phyloP scores from a whole-genome alignment of 2,113 vertebrate genomes.

The Ceyx margarethae region DNA sequence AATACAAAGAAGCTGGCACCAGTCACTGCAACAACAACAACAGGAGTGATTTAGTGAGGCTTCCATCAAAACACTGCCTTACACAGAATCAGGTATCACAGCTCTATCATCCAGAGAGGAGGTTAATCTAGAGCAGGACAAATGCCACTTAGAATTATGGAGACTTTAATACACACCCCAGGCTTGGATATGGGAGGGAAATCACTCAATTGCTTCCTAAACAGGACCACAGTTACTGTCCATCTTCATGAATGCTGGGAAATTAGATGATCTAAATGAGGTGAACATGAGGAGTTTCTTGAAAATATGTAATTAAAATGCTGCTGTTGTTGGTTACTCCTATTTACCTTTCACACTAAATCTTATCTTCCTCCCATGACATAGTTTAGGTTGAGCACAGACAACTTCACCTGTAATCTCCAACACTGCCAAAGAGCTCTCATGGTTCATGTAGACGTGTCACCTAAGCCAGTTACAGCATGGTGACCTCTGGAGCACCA shows the following conservation, averaged over 20 bases:
- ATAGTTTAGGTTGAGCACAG: neutral
- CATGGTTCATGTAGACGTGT: neutral
- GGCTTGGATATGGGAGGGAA: neutral
- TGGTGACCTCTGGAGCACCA: neutral
- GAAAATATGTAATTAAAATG: neutral
- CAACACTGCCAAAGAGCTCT: neutral
- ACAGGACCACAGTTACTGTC: neutral
- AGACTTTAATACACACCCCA: neutral
- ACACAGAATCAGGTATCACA: neutral
- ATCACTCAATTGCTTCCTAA: neutral
- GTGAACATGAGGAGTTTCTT: neutral
- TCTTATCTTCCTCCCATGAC: neutral
- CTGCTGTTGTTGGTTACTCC: neutral
- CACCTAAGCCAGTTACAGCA: neutral
- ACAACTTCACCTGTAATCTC: neutral
- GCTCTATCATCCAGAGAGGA: neutral
- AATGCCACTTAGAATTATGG: neutral
- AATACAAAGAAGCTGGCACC: conserved; percentile 99
- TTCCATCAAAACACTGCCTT: neutral
- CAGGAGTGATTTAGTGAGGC: conserved; percentile 10
- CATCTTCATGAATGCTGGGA: neutral
- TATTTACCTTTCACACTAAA: neutral
- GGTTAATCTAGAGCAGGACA: neutral
- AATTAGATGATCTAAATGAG: conserved; percentile 5
- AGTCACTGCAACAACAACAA: conserved; percentile 83